phyloP scores from a whole-genome alignment of 2,113 vertebrate genomes.

The Tauraco erythrolophus region DNA sequence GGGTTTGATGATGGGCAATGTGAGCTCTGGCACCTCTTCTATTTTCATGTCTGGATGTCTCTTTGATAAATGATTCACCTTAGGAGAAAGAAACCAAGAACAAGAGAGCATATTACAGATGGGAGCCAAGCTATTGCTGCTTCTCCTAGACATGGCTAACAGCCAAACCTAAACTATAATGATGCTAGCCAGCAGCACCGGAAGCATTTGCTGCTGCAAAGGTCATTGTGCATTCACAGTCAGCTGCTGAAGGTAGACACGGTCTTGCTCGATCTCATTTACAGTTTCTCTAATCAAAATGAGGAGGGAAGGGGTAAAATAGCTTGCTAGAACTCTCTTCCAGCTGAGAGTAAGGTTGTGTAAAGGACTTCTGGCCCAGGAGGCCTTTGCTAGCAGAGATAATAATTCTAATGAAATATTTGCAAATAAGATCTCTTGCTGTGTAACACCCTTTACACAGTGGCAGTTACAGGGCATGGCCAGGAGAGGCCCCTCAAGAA shows the following conservation, averaged over 20 bases:
- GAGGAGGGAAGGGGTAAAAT: neutral
- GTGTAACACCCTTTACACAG: neutral
- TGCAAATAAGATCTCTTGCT: neutral
- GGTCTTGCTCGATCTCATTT: neutral
- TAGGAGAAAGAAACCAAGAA: conserved; percentile 7
- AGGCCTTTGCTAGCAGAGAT: neutral
- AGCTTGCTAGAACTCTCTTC: neutral
- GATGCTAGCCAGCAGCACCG: neutral
- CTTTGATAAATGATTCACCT: conserved; percentile 99
- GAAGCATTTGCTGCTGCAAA: neutral
- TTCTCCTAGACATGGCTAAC: neutral
- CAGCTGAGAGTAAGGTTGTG: neutral
- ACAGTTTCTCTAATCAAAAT: neutral
- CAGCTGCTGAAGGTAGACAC: neutral
- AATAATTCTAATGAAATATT: neutral
- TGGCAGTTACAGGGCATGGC: neutral
- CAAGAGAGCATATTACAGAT: neutral
- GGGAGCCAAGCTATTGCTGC: neutral
- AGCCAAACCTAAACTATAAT: neutral
- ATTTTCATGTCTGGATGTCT: conserved; percentile 98
- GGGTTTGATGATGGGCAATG: conserved; percentile 97
- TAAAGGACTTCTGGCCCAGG: neutral
- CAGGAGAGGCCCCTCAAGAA: neutral
- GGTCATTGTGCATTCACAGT: neutral
- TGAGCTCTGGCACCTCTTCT: conserved; percentile 96